These are phyloP conservation scores for Psophia crepitans DNA, from an alignment of 2,113 vertebrate genomes.

Conservation along the genomic window DNA sequence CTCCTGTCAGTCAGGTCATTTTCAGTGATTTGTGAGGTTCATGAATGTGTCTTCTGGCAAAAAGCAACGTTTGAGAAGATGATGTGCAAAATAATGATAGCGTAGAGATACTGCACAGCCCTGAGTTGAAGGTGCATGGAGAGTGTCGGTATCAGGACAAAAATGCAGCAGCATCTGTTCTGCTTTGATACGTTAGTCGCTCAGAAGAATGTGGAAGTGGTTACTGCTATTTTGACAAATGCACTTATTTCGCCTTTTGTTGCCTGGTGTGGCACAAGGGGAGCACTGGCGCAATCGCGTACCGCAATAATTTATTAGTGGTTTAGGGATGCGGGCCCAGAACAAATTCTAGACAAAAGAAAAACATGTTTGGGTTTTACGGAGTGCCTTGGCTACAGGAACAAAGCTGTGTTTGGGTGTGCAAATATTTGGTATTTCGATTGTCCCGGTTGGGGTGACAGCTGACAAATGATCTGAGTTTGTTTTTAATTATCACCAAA, in stretches of 20 bases:
- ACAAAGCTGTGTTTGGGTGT: conserved; percentile 50
- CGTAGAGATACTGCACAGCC: not conserved
- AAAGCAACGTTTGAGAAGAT: not conserved
- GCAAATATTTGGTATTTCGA: conserved; percentile 59
- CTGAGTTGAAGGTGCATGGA: not conserved
- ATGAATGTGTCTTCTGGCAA: not conserved
- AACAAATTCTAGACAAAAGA: conserved; percentile 71
- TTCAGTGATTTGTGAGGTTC: not conserved
- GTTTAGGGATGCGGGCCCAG: conserved; percentile 57
- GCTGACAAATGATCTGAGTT: conserved; percentile 47
- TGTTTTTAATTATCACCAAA: conserved; percentile 67
- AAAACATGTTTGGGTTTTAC: conserved; percentile 71
- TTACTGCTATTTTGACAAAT: conserved; percentile 48
- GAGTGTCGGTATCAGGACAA: not conserved
- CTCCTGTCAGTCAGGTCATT: not conserved
- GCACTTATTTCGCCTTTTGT: conserved; percentile 49
- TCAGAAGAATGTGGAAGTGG: conserved; percentile 10
- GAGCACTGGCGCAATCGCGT: conserved; percentile 17
- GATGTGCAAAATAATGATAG: not conserved
- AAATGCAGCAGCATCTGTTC: not conserved
- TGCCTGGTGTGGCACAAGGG: conserved; percentile 35
- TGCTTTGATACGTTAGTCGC: not conserved
- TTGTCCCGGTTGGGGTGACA: conserved; percentile 53
- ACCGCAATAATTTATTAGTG: conserved; percentile 53
- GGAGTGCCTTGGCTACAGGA: conserved; percentile 54